These are phyloP conservation scores for Malurus elegans DNA, from an alignment of 2,113 vertebrate genomes.

Conservation along the genomic window DNA sequence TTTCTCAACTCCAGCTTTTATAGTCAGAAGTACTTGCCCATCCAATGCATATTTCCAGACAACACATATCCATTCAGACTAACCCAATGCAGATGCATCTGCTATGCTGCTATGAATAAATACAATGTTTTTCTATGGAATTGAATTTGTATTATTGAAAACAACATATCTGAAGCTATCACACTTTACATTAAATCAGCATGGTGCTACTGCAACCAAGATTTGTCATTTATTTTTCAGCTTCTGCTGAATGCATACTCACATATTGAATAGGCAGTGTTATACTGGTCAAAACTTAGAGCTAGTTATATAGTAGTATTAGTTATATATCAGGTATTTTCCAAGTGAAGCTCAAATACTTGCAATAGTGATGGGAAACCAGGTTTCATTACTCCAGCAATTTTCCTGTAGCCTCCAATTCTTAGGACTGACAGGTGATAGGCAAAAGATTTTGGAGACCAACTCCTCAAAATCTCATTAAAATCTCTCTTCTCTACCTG, in stretches of 20 bases:
- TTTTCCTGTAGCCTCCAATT: neutral
- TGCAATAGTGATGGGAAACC: neutral
- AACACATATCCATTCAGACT: neutral
- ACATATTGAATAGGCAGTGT: neutral
- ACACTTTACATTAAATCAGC: conserved; percentile 13
- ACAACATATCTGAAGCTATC: neutral
- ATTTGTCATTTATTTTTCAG: conserved; percentile 11
- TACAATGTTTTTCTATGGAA: neutral
- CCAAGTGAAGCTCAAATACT: neutral
- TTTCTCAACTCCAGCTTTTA: neutral
- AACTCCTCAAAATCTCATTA: neutral
- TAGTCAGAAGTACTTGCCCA: neutral
- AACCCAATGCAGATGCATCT: neutral
- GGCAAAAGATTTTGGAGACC: neutral
- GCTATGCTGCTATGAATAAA: conserved; percentile 20
- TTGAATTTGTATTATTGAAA: neutral
- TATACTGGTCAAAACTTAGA: neutral
- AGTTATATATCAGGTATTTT: neutral
- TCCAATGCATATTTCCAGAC: neutral
- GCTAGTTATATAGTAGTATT: neutral
- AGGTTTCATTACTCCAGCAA: neutral
- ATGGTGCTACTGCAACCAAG: neutral
- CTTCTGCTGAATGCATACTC: neutral
- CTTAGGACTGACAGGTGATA: neutral
- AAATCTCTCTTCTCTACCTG: neutral